Conservation (phyloP, 2,797 vertebrate genomes). For the Karalla daura region DNA sequence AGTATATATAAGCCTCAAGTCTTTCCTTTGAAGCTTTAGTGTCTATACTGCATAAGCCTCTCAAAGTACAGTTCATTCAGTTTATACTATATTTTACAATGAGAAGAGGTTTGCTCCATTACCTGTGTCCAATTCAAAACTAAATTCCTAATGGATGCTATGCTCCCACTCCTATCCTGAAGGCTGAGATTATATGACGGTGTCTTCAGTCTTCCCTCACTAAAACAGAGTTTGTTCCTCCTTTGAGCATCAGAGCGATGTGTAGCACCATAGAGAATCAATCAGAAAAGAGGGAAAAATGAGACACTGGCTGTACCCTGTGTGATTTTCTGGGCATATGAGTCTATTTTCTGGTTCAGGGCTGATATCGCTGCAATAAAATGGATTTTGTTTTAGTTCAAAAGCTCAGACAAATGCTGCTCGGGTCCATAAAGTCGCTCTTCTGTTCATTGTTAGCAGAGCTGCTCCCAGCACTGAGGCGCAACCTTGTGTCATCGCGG, state of each 20-base stretch:
- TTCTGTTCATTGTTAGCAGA: constrained; percentile 11
- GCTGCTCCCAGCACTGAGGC: background rate
- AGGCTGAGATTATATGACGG: constrained; percentile 9
- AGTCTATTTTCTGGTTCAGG: constrained; percentile 60
- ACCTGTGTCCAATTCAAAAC: too few relatives aligned
- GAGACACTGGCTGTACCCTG: constrained; percentile 34
- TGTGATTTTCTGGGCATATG: constrained; percentile 50
- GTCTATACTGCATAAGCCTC: background rate
- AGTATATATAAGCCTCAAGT: constrained; percentile 14
- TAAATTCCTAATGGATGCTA: too few relatives aligned
- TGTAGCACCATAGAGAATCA: constrained; percentile 51
- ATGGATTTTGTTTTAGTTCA: constrained; percentile 51
- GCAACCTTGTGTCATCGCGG: background rate
- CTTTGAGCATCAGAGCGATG: constrained; percentile 36
- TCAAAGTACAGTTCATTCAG: background rate
- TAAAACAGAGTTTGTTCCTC: constrained; percentile 43
- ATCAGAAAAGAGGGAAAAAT: constrained; percentile 47
- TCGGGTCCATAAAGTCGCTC: constrained; percentile 14
- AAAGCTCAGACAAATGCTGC: constrained; percentile 36
- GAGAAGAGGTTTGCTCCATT: constrained; percentile 10
- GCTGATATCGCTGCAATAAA: constrained; percentile 46
- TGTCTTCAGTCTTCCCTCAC: constrained; percentile 9
- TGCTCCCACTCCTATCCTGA: background rate
- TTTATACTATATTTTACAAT: constrained; percentile 7
- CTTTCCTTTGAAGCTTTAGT: constrained; percentile 1